These are phyloP conservation scores for Calephelis perditalis DNA, from an alignment of 2,888 invertebrate species.

Conservation along the genomic window DNA sequence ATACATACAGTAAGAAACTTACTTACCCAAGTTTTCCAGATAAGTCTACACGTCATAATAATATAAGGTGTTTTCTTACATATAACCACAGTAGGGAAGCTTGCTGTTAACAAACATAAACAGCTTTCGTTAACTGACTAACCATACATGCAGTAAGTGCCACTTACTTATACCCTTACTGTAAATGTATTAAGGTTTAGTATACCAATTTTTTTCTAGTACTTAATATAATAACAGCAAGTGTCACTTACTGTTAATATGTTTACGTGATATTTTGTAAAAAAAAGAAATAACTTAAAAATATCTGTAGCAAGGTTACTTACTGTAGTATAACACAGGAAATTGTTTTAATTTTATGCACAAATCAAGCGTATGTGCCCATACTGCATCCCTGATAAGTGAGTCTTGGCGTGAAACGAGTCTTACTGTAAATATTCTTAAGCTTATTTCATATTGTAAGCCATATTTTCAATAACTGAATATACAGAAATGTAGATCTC, in stretches of 20 bases:
- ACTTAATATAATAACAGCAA: slow-evolving; percentile 3
- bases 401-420: slow-evolving; percentile 4
- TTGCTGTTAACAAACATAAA: slow-evolving; percentile 6
- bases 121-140: not conserved
- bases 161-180: slow-evolving; percentile 9
- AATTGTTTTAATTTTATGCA: not conserved
- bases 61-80: not conserved
- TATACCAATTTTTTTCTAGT: not conserved
- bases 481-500: slow-evolving; percentile 4
- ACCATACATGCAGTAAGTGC: not conserved
- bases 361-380: slow-evolving; percentile 11
- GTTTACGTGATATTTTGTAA: not conserved
- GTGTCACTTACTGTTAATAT: slow-evolving; percentile 11
- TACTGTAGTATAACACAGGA: not conserved
- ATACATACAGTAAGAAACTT: slow-evolving; percentile 3
- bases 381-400: slow-evolving; percentile 3
- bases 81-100: slow-evolving; percentile 5
- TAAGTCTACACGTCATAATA: not conserved
- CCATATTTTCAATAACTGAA: not conserved
- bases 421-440: slow-evolving; percentile 10
- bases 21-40: slow-evolving; percentile 4
- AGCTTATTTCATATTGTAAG: slow-evolving; percentile 5
- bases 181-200: not conserved
- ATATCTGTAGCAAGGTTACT: slow-evolving; percentile 6
- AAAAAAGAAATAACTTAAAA: slow-evolving; percentile 9